Evolutionary conservation across 2,888 invertebrate species (phyloP), one percentile per base, ranked within the genome.

Genomic region (Julus scanicus): DNA sequence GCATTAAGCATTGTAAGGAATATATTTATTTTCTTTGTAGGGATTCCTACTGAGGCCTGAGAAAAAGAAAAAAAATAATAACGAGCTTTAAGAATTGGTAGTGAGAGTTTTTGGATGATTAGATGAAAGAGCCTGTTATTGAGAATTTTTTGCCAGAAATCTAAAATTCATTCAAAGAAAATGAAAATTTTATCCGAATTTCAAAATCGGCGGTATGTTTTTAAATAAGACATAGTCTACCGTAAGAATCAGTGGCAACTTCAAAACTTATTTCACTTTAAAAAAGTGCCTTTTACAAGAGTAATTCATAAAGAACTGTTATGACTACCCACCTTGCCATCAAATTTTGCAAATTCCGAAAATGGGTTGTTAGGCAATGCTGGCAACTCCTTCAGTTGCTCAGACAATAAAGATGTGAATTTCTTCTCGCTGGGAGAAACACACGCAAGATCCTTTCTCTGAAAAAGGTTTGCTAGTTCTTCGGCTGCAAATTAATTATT

Each of bases 301-400:
- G n/a, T n/a, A n/a, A n/a, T n/a, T n/a, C n/a, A n/a, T n/a, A n/a
- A n/a, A n/a, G n/a, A n/a, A n/a, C n/a, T n/a, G n/a, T n/a, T n/a
- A n/a, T n/a, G n/a, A 15, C 9, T 89, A 88, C 91, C 89, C 90
- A 93, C 93, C 90, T 95, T 96, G 89, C 98, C 98, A 93, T 98
- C 98, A 92, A 96, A 98, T 92, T 96, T 96, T 3, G 97, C 96
- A 93, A 95, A 99, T 91, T 96, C 96, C 89, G 96, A 94, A 92
- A 96, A 99, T 87, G 97, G 97, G 92, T 98, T 97, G 91, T 95
- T 95, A 0, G 96, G 96, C 89, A 96, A 93, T 91, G 95, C 94
- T 0, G 96, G 96, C 90, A 95, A 96, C 90, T 95, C 95, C 90
- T 95, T 94, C 85, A 98, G 92, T 90, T 96, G 95, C 90, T 96